Evolutionary conservation across 1,140 invertebrate genomes (phyloP).

Genomic region (Drosophila equinoxialis): DNA sequence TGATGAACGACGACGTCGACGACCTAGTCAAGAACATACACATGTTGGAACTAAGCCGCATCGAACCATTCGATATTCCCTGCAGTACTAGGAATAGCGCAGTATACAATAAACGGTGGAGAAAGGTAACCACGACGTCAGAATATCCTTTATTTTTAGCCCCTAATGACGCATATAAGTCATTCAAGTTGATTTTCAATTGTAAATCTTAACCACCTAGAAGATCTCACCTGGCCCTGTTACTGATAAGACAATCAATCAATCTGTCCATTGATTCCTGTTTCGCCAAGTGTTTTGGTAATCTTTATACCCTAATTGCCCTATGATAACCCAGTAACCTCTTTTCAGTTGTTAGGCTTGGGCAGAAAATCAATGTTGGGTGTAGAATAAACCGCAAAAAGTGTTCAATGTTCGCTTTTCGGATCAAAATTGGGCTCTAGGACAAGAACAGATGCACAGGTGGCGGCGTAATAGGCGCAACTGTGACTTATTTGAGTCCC

Average conservation of each 20-base stretch:
- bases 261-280: neutral
- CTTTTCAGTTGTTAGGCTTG: slow-evolving; percentile 16
- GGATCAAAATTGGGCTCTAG: slow-evolving; percentile 14
- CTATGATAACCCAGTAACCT: slow-evolving; percentile 47
- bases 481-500: neutral
- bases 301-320: neutral
- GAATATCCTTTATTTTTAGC: neutral
- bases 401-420: slow-evolving; percentile 31
- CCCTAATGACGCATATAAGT: too few species aligned
- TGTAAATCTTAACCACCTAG: too few species aligned
- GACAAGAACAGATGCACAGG: neutral
- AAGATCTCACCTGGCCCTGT: too few species aligned
- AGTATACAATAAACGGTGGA: neutral
- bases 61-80: neutral
- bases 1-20: slow-evolving; percentile 47
- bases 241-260: too few species aligned
- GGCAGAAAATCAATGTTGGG: slow-evolving; percentile 51
- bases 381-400: slow-evolving; percentile 16
- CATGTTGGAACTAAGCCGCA: neutral
- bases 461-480: neutral
- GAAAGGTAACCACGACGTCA: neutral
- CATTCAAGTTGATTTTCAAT: too few species aligned
- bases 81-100: slow-evolving; percentile 22
- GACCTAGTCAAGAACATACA: slow-evolving; percentile 64
- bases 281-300: too few species aligned